phyloP scores from a whole-genome alignment of 1,140 invertebrate genomes.

The Sminthurides bifidus region DNA sequence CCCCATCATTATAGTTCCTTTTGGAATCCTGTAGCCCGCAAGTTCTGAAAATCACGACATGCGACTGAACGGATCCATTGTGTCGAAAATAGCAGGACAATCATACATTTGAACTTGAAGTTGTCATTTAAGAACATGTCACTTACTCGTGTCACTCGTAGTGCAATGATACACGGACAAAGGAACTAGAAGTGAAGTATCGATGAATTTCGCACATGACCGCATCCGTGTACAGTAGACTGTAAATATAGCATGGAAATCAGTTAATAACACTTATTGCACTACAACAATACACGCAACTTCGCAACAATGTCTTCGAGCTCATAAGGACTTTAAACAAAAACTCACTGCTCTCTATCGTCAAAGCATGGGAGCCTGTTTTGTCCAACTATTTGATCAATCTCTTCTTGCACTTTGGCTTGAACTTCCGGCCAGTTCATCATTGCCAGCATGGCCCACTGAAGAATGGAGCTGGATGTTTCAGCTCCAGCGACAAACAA shows the following conservation, averaged over 20 bases:
- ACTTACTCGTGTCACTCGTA: constrained; percentile 20
- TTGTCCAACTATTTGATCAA: constrained; percentile 40
- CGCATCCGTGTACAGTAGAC: constrained; percentile 29
- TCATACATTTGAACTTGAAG: background rate
- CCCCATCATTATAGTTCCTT: constrained; percentile 25
- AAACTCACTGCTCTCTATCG: too few species aligned
- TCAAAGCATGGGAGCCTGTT: constrained; percentile 36
- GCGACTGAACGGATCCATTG: background rate
- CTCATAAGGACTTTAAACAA: too few species aligned
- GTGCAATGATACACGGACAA: constrained; percentile 26
- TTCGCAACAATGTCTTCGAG: background rate
- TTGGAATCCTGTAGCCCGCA: constrained; percentile 25
- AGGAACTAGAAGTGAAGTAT: constrained; percentile 25
- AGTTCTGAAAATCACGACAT: constrained; percentile 10
- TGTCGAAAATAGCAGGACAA: background rate
- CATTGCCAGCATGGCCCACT: constrained; percentile 43
- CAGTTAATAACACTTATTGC: background rate
- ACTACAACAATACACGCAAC: background rate
- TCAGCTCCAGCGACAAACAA: constrained; percentile 45
- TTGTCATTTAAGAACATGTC: background rate
- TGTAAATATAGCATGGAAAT: background rate
- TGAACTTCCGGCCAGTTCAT: constrained; percentile 42
- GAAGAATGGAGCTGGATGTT: constrained; percentile 42
- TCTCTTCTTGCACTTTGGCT: constrained; percentile 40
- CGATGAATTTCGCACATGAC: constrained; percentile 29